A percentile compares a stretch with the other conserved stretches of the same genome.
Evolutionary conservation across 2,888 invertebrate species (phyloP).

Genomic region (Synergus umbraculus): DNA sequence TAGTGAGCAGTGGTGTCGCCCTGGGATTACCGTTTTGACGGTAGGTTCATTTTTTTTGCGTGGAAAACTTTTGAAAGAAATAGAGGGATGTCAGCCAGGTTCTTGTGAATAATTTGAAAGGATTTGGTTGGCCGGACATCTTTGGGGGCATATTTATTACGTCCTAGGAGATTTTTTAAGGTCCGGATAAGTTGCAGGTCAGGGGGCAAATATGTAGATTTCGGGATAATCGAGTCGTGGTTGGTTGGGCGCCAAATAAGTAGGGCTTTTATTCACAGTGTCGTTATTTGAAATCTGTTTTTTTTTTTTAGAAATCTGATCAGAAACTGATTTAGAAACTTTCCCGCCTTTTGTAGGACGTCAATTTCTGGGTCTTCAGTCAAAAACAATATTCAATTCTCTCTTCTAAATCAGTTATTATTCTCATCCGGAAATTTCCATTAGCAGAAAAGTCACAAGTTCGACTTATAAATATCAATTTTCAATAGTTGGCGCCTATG

Average conservation of each 20-base stretch:
- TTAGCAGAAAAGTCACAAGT: background rate
- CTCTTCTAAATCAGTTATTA: background rate
- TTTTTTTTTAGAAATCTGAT: background rate
- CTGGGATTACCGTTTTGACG: slow-evolving; percentile 17
- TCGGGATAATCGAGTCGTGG: background rate
- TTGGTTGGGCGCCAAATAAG: background rate
- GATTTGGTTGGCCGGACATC: background rate
- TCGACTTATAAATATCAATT: background rate
- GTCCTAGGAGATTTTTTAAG: background rate
- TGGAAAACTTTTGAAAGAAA: background rate
- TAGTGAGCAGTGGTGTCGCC: slow-evolving; percentile 23
- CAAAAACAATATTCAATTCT: background rate
- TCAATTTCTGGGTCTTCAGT: background rate
- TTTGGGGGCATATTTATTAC: background rate
- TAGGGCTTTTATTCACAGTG: background rate
- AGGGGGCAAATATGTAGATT: background rate
- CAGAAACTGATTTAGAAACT: background rate
- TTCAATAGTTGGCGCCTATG: background rate
- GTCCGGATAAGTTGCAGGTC: background rate
- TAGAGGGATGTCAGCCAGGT: background rate
- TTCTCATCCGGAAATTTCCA: background rate
- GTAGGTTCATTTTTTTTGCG: slow-evolving; percentile 11
- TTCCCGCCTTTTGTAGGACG: background rate
- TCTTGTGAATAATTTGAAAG: background rate
- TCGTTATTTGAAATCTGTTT: background rate